Percentiles rank a stretch among this genome's conserved stretches.
These are phyloP conservation scores for Crocidura indochinensis DNA, from an alignment of 2,797 vertebrate species.

Conservation along the genomic window DNA sequence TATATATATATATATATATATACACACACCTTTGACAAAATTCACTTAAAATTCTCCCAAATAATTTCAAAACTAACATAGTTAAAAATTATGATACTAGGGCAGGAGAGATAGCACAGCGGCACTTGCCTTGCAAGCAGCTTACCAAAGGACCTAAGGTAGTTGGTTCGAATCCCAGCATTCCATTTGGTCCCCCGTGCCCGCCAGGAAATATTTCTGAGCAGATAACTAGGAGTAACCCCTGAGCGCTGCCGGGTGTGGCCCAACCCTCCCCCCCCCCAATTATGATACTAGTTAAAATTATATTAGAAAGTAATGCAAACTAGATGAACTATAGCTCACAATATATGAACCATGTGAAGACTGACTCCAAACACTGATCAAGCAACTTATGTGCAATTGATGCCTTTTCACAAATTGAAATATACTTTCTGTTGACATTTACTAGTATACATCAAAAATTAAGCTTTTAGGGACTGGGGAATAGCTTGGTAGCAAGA, in stretches of 20 bases:
- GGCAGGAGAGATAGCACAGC: too few relatives aligned
- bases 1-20: too few relatives aligned
- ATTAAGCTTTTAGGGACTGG: slow-evolving; percentile 15
- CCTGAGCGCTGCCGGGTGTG: too few relatives aligned
- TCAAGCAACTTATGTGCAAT: slow-evolving; percentile 22
- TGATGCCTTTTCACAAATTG: slow-evolving; percentile 59
- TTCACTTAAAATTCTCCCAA: slow-evolving; percentile 25
- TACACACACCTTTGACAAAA: too few relatives aligned
- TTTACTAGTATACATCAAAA: slow-evolving; percentile 12
- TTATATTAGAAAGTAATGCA: neutral
- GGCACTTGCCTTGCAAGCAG: too few relatives aligned
- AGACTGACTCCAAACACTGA: slow-evolving; percentile 55
- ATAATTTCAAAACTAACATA: slow-evolving; percentile 27
- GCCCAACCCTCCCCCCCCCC: too few relatives aligned
- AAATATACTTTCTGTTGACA: neutral
- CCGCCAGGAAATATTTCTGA: too few relatives aligned
- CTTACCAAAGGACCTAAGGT: too few relatives aligned
- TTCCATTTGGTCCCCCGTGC: too few relatives aligned
- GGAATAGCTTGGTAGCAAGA: neutral
- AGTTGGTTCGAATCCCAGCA: too few relatives aligned
- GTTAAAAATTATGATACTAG: neutral
- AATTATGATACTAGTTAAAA: slow-evolving; percentile 11
- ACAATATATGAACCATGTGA: slow-evolving; percentile 43
- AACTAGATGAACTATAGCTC: neutral
- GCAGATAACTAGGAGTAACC: too few relatives aligned